Base-by-base conservation (phyloP, 2,797 vertebrate genomes). In the Sebastes itinus region DNA sequence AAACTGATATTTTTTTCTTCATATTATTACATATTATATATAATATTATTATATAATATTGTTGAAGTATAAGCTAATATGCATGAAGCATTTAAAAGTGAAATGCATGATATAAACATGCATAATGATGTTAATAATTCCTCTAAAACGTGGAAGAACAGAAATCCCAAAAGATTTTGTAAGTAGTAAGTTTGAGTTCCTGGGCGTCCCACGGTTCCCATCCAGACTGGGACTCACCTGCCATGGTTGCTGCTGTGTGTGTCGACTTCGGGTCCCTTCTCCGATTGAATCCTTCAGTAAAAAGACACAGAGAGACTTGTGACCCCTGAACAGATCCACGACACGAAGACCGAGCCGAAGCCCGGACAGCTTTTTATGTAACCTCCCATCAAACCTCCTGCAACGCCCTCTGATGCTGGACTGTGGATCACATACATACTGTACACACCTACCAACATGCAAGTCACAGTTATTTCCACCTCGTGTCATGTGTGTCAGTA, bases 181-280 rank as follows among this genome's bases (percentile, higher is more conserved):
- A 38, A 38, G 35, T 38, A 38, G 5, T 16, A n/a, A 23, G 3
- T 8, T 30, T 0, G 14, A 3, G 25, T 27, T 60, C 27, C 13
- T 4, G 25, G 30, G 54, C 0, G 7, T 49, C 49, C 7, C 28
- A 56, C 7, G 4, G n/a, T 8, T 38, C 12, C 42, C 22, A 22
- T 67, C 60, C 35, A 30, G 49, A 32, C 11, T 2, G 9, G 25
- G 30, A 87, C 96, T 94, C 70, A 96, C 95, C 95, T 94, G 66
- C 81, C 95, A 96, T 96, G 88, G 72, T 75, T 78, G 82, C 79
- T 38, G 35, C 35, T 55, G 75, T n/a, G 56, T 55, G 60, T 61
- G 33, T 71, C 2, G 1, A 68, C 30, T 64, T 32, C 18, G 8
- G 49, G n/a, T 88, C 46, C 49, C 54, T 58, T 79, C 63, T 82